Conservation (phyloP, 2,888 invertebrate genomes). For the Pyrochroa serraticornis region DNA sequence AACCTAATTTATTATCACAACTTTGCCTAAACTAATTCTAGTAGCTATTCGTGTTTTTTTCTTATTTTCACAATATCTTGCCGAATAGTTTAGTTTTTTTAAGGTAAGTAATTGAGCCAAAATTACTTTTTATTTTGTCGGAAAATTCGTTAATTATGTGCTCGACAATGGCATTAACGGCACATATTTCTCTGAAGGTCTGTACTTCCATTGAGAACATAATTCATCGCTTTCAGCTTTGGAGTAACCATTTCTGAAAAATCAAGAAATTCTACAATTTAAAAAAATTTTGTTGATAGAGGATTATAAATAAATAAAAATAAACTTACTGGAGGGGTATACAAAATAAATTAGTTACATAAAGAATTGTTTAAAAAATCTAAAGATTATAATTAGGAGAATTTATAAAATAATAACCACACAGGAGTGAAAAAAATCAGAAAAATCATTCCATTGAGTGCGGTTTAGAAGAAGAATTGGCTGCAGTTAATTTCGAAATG, state of each 20-base stretch:
- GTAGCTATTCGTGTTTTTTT: background rate
- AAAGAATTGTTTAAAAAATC: no score
- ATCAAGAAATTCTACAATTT: slow-evolving; percentile 11
- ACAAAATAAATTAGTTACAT: no score
- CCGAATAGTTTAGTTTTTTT: no score
- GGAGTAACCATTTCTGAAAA: slow-evolving; percentile 65
- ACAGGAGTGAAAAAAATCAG: no score
- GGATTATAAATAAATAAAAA: slow-evolving; percentile 23
- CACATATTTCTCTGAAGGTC: slow-evolving; percentile 68
- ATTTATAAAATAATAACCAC: no score
- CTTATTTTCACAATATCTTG: background rate
- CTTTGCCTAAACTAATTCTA: slow-evolving; percentile 16
- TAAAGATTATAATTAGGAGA: no score
- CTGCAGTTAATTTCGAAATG: no score
- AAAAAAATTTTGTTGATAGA: slow-evolving; percentile 22
- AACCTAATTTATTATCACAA: slow-evolving; percentile 20
- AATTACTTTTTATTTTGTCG: no score
- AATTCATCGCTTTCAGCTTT: slow-evolving; percentile 64
- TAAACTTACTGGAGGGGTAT: no score
- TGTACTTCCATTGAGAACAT: slow-evolving; percentile 67
- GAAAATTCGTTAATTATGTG: slow-evolving; percentile 30
- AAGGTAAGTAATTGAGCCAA: no score
- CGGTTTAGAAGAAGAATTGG: no score
- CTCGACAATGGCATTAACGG: slow-evolving; percentile 57
- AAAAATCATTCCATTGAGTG: no score